Conservation (phyloP, 2,797 vertebrate species). For the Pantherophis alleghaniensis region DNA sequence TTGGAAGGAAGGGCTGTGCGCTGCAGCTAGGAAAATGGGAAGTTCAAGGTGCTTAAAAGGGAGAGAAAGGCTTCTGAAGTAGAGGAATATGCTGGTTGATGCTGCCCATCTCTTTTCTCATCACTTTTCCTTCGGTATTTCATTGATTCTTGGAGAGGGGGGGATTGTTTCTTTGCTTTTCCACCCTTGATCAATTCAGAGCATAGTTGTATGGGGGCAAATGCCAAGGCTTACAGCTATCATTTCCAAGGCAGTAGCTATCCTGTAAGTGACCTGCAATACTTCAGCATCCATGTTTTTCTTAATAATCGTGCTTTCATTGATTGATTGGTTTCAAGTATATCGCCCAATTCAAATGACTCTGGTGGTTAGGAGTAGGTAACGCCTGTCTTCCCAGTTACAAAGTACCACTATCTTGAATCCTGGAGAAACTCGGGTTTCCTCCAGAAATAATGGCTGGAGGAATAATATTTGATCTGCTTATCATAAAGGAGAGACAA, state of each 20-base stretch:
- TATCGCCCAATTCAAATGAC: neutral
- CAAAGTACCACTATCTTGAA: neutral
- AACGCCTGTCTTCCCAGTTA: neutral
- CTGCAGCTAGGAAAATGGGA: neutral
- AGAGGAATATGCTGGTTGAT: neutral
- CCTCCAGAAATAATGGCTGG: neutral
- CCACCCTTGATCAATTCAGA: neutral
- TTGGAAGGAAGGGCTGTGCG: neutral
- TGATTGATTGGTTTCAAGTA: neutral
- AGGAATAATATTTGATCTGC: neutral
- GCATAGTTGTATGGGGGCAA: neutral
- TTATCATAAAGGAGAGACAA: neutral
- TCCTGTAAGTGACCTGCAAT: neutral
- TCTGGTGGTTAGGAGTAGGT: neutral
- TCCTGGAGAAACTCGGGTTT: neutral
- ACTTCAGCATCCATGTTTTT: neutral
- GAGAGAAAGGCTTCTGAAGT: neutral
- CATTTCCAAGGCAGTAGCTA: neutral
- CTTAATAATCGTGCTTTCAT: neutral
- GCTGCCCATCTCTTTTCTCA: neutral
- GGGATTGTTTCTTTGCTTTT: neutral
- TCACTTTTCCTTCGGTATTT: neutral
- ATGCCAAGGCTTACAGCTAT: neutral
- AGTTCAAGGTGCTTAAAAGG: neutral
- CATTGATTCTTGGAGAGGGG: neutral